Conservation (phyloP, 2,113 vertebrate species). For the Delphinapterus leucas region DNA sequence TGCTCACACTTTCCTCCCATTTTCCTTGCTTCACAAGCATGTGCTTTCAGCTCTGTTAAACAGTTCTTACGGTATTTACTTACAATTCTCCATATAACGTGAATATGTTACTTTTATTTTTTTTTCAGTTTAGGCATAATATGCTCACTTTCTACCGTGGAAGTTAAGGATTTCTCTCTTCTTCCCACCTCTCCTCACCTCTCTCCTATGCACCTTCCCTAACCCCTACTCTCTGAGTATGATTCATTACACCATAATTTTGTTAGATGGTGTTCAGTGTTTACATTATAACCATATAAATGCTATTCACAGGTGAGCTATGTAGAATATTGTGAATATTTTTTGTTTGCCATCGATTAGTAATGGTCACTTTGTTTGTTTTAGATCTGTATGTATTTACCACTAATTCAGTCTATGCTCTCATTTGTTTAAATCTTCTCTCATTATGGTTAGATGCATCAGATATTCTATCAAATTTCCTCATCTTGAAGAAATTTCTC, state of each 20-base stretch:
- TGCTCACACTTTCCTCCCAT: background rate
- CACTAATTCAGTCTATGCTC: background rate
- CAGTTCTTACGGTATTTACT: background rate
- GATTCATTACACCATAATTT: background rate
- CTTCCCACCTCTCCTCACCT: background rate
- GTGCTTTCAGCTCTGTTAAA: background rate
- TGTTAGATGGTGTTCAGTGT: background rate
- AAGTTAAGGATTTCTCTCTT: background rate
- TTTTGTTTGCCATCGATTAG: background rate
- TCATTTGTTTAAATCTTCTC: constrained; percentile 27
- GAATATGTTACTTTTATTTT: background rate
- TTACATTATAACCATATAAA: background rate
- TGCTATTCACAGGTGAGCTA: background rate
- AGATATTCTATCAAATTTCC: background rate
- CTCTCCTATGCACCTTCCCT: background rate
- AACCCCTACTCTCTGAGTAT: background rate
- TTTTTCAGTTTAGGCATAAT: constrained; percentile 11
- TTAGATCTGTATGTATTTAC: background rate
- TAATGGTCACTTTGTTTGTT: background rate
- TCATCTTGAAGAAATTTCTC: background rate
- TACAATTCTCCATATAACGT: background rate
- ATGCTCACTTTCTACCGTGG: background rate
- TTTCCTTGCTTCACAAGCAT: background rate
- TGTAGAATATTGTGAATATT: background rate
- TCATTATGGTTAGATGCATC: constrained; percentile 21